Conservation (phyloP, 2,797 vertebrate species). For the Melanotaenia pygmaea region DNA sequence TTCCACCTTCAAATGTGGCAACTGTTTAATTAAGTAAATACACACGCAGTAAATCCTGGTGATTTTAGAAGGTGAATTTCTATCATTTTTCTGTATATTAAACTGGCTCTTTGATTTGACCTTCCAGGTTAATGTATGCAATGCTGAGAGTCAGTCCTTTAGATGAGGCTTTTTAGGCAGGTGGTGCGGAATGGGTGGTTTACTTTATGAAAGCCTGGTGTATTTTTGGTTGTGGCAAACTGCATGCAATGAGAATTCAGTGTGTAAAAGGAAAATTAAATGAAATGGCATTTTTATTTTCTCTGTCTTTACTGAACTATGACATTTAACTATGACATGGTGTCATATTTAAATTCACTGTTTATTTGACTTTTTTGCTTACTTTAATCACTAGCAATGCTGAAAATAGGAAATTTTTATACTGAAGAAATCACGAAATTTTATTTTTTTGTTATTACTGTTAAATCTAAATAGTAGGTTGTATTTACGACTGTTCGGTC, state of each 20-base stretch:
- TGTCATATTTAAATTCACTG: not conserved
- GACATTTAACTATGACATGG: not conserved
- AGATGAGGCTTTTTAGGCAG: constrained; percentile 36
- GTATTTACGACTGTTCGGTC: not conserved
- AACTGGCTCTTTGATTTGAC: constrained; percentile 10
- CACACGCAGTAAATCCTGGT: not conserved
- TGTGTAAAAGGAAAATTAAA: not conserved
- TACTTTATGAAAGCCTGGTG: constrained; percentile 25
- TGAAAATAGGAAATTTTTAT: not conserved
- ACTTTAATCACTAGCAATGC: not conserved
- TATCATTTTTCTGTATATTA: not conserved
- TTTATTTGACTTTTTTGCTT: not conserved
- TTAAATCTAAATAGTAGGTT: not conserved
- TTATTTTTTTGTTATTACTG: not conserved
- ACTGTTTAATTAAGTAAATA: not conserved
- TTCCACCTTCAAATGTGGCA: constrained; percentile 1
- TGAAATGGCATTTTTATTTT: not conserved
- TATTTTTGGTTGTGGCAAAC: constrained; percentile 9
- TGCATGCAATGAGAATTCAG: not conserved
- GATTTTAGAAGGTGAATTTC: not conserved
- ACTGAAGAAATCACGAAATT: not conserved
- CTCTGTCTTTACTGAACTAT: not conserved
- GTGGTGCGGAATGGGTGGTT: constrained; percentile 24
- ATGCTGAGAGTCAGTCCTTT: constrained; percentile 10
- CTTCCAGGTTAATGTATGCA: constrained; percentile 12